Base-by-base conservation (phyloP, 2,113 vertebrate species). In the Microtus richardsoni region DNA sequence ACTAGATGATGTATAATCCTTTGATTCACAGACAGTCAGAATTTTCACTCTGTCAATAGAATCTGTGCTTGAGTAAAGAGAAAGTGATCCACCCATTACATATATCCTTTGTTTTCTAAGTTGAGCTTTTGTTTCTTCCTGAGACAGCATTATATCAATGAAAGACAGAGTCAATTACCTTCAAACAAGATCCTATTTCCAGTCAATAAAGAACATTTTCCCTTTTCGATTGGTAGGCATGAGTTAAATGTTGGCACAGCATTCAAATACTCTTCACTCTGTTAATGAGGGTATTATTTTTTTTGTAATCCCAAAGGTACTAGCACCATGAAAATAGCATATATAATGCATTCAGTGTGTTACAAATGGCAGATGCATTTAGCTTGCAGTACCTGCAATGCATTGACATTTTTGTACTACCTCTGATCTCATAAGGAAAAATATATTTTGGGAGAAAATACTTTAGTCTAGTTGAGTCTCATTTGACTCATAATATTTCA, bases 201-300 rank as follows among this genome's bases (percentile, higher is more conserved):
- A 66, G 74, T 96, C 94, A 92, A 95, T 86, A 96, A n/a, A 54
- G 75, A 97, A 28, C 96, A 88, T 95, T 98, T 98, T 97, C 19
- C 49, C 39, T 89, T 84, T 93, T 96, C 11, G 3, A 78, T 94
- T 97, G 96, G 39, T 92, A 89, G 39, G 86, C 88, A 12, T 96
- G 91, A 93, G 68, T 91, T 41, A 22, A 95, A 89, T 94, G 96
- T 98, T 93, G 92, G 83, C 78, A 96, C 91, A 91, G 30, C 83
- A 91, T 62, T 78, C 47, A 94, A 73, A 93, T 97, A 97, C 88
- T 97, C 95, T 62, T 93, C 44, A 80, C 84, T 94, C 92, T 91
- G 85, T 64, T 97, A 96, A 97, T 70, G 91, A 97, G 49, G 3
- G 9, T 91, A 64, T 28, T 75, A 88, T 93, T 52, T 21, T 79